phyloP scores from a whole-genome alignment of 2,797 vertebrate species.

The Dendrocincla fuliginosa region DNA sequence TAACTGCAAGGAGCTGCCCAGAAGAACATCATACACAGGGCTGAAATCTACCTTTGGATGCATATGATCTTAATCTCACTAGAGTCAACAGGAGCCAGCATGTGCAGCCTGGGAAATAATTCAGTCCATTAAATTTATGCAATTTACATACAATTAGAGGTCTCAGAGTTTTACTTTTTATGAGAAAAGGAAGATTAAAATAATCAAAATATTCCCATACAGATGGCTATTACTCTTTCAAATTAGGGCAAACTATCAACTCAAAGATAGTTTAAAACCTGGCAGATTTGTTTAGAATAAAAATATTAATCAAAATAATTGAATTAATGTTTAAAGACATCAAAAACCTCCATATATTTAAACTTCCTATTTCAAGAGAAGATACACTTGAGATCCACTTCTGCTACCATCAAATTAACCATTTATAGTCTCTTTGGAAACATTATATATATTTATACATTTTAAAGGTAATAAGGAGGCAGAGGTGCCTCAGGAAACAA shows the following conservation, averaged over 20 bases:
- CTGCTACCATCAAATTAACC: neutral
- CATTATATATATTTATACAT: neutral
- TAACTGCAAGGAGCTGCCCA: neutral
- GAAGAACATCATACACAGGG: neutral
- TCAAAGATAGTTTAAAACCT: neutral
- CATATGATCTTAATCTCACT: neutral
- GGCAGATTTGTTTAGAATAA: neutral
- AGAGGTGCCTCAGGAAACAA: neutral
- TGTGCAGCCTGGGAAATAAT: neutral
- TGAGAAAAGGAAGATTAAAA: neutral
- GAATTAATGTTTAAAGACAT: neutral
- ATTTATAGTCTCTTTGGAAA: neutral
- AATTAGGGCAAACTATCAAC: neutral
- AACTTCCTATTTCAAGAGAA: neutral
- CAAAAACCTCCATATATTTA: neutral
- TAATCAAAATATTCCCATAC: neutral
- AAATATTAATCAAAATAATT: neutral
- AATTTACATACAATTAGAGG: conserved; percentile 1
- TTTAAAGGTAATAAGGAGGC: neutral
- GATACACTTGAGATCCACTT: neutral
- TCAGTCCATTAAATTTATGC: neutral
- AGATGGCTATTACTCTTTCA: neutral
- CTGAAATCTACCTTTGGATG: neutral
- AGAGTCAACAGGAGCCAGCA: neutral
- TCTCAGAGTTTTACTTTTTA: neutral